Percentiles rank a stretch among this genome's conserved stretches.
phyloP scores from a whole-genome alignment of 2,113 vertebrate genomes.

The Apus apus region DNA sequence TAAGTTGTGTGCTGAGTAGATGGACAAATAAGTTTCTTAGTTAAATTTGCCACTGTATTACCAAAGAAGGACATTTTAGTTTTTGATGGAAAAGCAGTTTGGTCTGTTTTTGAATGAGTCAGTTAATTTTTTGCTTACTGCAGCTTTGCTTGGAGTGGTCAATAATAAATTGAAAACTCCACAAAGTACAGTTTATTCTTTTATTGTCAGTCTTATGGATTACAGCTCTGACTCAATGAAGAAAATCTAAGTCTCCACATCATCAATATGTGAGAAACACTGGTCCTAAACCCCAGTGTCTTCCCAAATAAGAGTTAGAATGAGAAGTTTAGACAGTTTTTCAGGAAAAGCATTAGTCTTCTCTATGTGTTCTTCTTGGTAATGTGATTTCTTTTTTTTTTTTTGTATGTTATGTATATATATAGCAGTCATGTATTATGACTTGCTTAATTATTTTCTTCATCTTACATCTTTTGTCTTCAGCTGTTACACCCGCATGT shows the following conservation, averaged over 20 bases:
- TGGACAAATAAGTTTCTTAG: background rate
- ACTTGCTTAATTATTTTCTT: background rate
- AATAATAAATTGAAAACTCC: conserved; percentile 17
- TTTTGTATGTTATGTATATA: background rate
- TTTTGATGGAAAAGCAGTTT: background rate
- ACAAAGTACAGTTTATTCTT: background rate
- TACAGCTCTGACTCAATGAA: conserved; percentile 15
- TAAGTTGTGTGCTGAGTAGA: background rate
- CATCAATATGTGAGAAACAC: background rate
- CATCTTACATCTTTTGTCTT: background rate
- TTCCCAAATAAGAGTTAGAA: background rate
- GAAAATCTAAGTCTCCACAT: background rate
- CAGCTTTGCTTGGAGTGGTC: background rate
- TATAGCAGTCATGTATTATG: background rate
- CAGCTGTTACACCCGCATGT: background rate
- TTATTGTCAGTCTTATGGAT: conserved; percentile 14
- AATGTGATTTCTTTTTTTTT: background rate
- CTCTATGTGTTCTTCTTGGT: background rate
- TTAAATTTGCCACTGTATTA: background rate
- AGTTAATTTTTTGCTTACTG: conserved; percentile 33
- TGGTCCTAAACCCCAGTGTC: background rate
- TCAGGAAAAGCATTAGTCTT: background rate
- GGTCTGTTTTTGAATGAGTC: background rate
- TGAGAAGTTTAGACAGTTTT: background rate
- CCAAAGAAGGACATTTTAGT: background rate